Conservation (phyloP, 2,113 vertebrate species). For the Pavo muticus region DNA sequence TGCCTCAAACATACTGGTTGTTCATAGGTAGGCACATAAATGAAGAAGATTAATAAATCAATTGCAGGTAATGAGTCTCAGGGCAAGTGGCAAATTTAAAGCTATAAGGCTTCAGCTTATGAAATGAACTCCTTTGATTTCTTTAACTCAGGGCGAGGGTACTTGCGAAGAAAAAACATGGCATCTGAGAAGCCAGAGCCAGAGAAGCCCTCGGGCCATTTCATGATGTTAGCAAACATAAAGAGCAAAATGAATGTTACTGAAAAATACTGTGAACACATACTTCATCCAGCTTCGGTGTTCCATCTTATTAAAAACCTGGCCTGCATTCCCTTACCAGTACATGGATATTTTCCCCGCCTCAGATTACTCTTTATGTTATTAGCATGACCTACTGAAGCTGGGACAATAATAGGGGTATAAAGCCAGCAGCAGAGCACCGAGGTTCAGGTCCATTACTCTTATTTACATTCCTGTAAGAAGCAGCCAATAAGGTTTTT, state of each 20-base stretch:
- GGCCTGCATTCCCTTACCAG: neutral
- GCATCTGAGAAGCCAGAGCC: neutral
- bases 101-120: neutral
- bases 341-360: neutral
- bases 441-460: neutral
- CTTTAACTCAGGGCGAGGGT: accelerated
- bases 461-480: neutral
- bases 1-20: neutral
- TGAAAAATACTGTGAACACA: neutral
- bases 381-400: neutral
- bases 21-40: neutral
- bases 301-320: conserved; percentile 1
- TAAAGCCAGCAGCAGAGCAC: neutral
- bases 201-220: neutral
- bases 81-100: neutral
- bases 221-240: neutral
- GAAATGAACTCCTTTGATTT: neutral
- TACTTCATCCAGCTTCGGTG: neutral
- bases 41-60: neutral
- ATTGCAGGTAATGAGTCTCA: neutral
- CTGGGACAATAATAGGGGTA: neutral
- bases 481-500: neutral
- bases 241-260: neutral
- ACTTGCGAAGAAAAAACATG: neutral
- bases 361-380: neutral